A percentile compares a stretch with the other conserved stretches of the same genome.
phyloP scores from a whole-genome alignment of 2,113 vertebrate species.

The Entomyzon cyanotis region DNA sequence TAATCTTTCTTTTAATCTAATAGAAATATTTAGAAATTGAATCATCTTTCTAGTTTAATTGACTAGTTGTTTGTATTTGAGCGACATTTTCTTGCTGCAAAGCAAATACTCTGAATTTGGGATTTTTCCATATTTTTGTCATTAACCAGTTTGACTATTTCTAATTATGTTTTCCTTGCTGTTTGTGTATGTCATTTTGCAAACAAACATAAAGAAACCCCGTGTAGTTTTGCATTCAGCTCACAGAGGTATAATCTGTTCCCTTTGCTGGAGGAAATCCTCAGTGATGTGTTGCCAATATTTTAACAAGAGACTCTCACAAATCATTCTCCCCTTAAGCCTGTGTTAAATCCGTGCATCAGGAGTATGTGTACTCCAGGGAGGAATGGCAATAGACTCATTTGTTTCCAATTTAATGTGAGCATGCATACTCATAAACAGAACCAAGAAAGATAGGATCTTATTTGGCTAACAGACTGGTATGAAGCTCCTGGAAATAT shows the following conservation, averaged over 20 bases:
- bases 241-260: conserved; percentile 31
- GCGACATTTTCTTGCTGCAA: neutral
- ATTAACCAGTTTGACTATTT: neutral
- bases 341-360: neutral
- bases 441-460: neutral
- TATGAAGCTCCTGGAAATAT: neutral
- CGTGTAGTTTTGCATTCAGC: conserved; percentile 7
- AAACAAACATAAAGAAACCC: neutral
- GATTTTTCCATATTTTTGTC: neutral
- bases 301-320: conserved; percentile 35
- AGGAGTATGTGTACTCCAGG: neutral
- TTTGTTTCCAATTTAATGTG: conserved; percentile 8
- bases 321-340: conserved; percentile 37
- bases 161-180: conserved; percentile 5
- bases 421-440: neutral
- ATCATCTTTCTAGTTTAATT: neutral
- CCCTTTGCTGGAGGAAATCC: conserved; percentile 42
- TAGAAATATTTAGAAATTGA: neutral
- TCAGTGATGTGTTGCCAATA: conserved; percentile 38
- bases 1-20: neutral
- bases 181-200: neutral
- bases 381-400: neutral
- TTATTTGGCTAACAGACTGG: neutral
- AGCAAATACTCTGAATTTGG: neutral
- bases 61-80: neutral